Conservation (phyloP, 2,113 vertebrate genomes). For the Odontesthes bonariensis region DNA sequence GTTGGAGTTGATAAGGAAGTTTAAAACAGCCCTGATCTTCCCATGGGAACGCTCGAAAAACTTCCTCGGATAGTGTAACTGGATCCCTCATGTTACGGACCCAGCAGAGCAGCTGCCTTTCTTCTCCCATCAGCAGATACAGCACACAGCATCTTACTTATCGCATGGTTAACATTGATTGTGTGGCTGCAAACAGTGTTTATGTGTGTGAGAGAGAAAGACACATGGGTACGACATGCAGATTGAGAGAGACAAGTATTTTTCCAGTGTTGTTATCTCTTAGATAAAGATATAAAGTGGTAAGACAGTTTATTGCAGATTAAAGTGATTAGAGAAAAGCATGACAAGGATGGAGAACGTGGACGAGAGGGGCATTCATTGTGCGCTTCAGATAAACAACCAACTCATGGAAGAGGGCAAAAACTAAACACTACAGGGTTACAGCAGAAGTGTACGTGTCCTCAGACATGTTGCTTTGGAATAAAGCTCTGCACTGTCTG, state of each 20-base stretch:
- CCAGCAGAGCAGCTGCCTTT: conserved; percentile 58
- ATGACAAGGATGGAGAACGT: conserved; percentile 59
- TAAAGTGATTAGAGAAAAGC: conserved; percentile 65
- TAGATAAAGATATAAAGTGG: conserved; percentile 69
- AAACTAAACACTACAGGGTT: conserved; percentile 72
- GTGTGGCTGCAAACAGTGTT: conserved; percentile 8
- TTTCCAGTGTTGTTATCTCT: conserved; percentile 64
- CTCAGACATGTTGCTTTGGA: conserved; percentile 64
- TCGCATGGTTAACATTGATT: conserved; percentile 55
- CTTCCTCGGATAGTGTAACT: conserved; percentile 73
- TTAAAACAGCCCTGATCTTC: conserved; percentile 67
- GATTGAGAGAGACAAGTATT: conserved; percentile 32
- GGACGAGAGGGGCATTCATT: conserved; percentile 66
- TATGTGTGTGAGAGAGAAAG: conserved; percentile 21
- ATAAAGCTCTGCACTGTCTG: conserved; percentile 45
- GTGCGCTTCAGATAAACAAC: conserved; percentile 82
- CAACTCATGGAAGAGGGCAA: conserved; percentile 62
- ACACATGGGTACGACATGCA: neutral
- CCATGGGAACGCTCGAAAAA: conserved; percentile 69
- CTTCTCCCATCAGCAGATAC: conserved; percentile 62
- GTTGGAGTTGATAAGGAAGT: conserved; percentile 75
- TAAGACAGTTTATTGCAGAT: conserved; percentile 79
- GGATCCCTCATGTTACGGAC: conserved; percentile 75
- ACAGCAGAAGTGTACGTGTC: conserved; percentile 80
- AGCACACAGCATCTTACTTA: conserved; percentile 44